Evolutionary conservation across 2,113 vertebrate genomes (phyloP).

Genomic region (Tamias sibiricus): DNA sequence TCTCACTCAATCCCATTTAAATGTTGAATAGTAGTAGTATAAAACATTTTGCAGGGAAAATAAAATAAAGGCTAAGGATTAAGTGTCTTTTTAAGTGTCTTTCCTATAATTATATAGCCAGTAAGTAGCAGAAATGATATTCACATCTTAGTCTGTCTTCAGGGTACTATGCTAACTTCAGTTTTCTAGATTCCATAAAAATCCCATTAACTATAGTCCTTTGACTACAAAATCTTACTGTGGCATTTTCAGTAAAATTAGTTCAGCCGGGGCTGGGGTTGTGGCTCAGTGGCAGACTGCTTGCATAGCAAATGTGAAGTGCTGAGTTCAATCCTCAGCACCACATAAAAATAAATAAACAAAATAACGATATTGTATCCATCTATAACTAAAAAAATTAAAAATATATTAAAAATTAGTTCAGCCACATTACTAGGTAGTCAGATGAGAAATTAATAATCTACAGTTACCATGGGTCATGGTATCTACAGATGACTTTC

Average conservation of each 20-base stretch:
- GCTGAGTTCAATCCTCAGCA: too few species aligned
- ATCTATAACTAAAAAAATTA: too few species aligned
- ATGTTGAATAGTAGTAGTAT: background rate
- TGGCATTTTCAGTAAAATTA: conserved; percentile 5
- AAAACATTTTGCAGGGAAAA: background rate
- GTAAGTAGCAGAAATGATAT: background rate
- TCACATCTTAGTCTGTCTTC: background rate
- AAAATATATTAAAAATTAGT: background rate
- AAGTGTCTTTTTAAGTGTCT: background rate
- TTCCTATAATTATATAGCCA: background rate
- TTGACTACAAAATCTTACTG: background rate
- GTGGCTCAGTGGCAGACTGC: too few species aligned
- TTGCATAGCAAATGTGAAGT: too few species aligned
- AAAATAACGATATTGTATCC: too few species aligned
- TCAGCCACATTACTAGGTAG: background rate
- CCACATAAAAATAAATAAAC: too few species aligned
- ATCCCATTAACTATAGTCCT: background rate
- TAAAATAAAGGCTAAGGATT: background rate
- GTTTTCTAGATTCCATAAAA: background rate
- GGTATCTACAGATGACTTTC: background rate
- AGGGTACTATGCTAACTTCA: background rate
- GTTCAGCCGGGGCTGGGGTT: background rate
- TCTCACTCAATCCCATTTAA: background rate
- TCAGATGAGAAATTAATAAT: background rate
- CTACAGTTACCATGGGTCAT: background rate